phyloP scores from a whole-genome alignment of 2,888 invertebrate species.

The Mamestra brassicae region DNA sequence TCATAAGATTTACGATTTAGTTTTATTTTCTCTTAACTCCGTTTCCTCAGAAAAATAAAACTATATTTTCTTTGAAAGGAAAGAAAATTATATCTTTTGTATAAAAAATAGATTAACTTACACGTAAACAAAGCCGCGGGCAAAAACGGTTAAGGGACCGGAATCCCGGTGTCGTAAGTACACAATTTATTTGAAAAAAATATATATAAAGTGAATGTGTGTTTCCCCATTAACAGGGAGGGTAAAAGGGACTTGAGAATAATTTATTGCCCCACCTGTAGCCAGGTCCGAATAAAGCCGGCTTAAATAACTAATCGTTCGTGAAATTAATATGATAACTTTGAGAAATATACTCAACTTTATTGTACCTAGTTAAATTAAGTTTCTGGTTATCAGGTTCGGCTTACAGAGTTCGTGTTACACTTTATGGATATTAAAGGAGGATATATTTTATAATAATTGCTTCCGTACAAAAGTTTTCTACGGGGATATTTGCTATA shows the following conservation, averaged over 20 bases:
- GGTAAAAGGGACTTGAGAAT: conserved; percentile 59
- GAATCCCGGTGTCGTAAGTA: conserved; percentile 28
- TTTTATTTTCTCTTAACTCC: conserved; percentile 20
- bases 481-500: not conserved
- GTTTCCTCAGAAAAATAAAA: conserved; percentile 29
- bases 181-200: conserved; percentile 37
- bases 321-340: conserved; percentile 78
- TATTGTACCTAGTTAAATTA: conserved; percentile 64
- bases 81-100: conserved; percentile 17
- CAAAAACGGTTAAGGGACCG: conserved; percentile 31
- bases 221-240: conserved; percentile 66
- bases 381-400: conserved; percentile 41
- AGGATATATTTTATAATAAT: conserved; percentile 8
- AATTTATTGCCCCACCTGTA: conserved; percentile 77
- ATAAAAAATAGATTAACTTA: conserved; percentile 24
- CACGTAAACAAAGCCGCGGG: conserved; percentile 29
- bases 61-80: conserved; percentile 25
- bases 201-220: conserved; percentile 65
- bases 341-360: conserved; percentile 66
- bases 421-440: conserved; percentile 32
- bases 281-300: conserved; percentile 66
- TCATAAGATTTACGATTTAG: conserved; percentile 31
- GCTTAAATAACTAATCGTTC: conserved; percentile 75
- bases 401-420: conserved; percentile 19
- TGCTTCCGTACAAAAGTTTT: not conserved